A percentile compares a stretch with the other conserved stretches of the same genome.
Evolutionary conservation across 1,140 invertebrate genomes (phyloP).

Genomic region (Pseudomyrmex flavicornis): DNA sequence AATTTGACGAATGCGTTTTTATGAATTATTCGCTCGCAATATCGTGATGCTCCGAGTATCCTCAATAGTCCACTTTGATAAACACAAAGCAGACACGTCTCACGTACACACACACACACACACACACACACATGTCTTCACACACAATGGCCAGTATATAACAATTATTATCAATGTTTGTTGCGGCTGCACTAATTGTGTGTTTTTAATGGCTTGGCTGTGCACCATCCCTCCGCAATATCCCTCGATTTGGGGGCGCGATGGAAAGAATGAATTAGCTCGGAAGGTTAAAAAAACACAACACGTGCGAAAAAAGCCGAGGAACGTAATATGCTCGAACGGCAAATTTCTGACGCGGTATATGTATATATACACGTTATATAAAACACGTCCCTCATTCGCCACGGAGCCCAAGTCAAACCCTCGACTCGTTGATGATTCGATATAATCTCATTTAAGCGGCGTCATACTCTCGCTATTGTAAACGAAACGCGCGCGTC

Average conservation of each 20-base stretch:
- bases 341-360: constrained; percentile 31
- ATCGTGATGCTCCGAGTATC: constrained; percentile 42
- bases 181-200: constrained; percentile 83
- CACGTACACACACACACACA: background rate
- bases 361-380: no score
- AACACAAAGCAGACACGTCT: constrained; percentile 7
- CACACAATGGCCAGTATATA: constrained; percentile 48
- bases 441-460: constrained; percentile 32
- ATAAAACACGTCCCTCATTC: constrained; percentile 22
- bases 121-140: background rate
- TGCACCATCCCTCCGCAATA: constrained; percentile 68
- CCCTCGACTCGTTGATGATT: constrained; percentile 42
- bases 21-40: constrained; percentile 48
- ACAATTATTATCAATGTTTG: constrained; percentile 82
- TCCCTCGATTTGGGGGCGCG: constrained; percentile 52
- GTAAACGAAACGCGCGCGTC: constrained; percentile 2
- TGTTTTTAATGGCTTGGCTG: constrained; percentile 83
- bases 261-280: constrained; percentile 56
- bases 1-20: constrained; percentile 53
- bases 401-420: constrained; percentile 45
- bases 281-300: constrained; percentile 27
- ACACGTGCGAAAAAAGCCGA: constrained; percentile 8
- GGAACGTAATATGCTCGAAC: constrained; percentile 36
- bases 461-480: constrained; percentile 5
- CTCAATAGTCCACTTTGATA: constrained; percentile 47